Conservation (phyloP, 2,797 vertebrate species). For the Pagetopsis macropterus region DNA sequence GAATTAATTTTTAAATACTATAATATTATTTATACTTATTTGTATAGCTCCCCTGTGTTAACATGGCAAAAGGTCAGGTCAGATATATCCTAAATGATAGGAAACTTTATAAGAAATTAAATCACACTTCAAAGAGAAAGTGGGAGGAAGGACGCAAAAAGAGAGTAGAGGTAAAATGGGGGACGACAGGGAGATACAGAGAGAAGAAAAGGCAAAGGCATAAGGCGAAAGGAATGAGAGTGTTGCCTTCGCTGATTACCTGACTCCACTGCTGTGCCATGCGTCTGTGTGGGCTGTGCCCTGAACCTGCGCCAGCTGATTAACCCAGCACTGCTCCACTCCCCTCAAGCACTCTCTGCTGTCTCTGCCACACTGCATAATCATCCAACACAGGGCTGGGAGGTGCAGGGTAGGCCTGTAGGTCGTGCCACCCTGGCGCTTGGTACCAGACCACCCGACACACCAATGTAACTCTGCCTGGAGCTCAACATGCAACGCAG, state of each 20-base stretch:
- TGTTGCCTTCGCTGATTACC: conserved; percentile 89
- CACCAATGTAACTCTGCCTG: conserved; percentile 57
- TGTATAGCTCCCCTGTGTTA: background rate
- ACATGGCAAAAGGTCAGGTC: background rate
- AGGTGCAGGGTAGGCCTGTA: conserved; percentile 61
- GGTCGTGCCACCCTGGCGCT: conserved; percentile 74
- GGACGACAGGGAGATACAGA: conserved; percentile 22
- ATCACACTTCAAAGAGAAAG: conserved; percentile 1
- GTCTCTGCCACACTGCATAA: conserved; percentile 77
- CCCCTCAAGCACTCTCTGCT: conserved; percentile 79
- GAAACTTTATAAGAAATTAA: background rate
- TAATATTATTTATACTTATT: background rate
- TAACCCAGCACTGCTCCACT: conserved; percentile 82
- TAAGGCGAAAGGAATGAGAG: conserved; percentile 78
- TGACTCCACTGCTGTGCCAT: conserved; percentile 87
- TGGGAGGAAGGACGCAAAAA: conserved; percentile 1
- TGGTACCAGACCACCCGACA: conserved; percentile 75
- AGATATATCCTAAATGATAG: background rate
- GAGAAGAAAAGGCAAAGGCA: conserved; percentile 49
- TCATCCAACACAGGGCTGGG: conserved; percentile 68
- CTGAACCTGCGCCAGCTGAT: conserved; percentile 92
- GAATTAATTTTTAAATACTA: background rate
- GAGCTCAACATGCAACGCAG: conserved; percentile 57
- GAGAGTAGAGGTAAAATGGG: conserved; percentile 26
- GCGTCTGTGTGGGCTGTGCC: conserved; percentile 91